Evolutionary conservation across 2,113 vertebrate species (phyloP), one percentile per base, ranked within the genome.

Genomic region (Potamarius usumacintae): DNA sequence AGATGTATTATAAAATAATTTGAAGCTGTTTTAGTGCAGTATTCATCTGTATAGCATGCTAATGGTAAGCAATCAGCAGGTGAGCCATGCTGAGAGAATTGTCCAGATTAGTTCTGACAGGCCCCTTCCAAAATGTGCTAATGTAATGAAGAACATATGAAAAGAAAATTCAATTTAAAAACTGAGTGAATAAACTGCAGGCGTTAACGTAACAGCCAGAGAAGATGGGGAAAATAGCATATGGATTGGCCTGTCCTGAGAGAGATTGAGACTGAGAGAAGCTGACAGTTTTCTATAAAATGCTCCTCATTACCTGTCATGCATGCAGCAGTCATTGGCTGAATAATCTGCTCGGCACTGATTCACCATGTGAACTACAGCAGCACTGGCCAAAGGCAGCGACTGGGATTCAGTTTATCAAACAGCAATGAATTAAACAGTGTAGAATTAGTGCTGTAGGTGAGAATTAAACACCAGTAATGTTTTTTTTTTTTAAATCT

Each of bases 31-130:
- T 22, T 63, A 84, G 79, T 65, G 71, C 18, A 58, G 80, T 50
- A 84, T 87, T 48, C 62, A 89, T 72, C 60, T 77, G 57, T 15
- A 72, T 55, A 86, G 71, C 58, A 67, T 50, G 55, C 20, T 27
- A 77, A 69, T 42, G 74, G 50, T 72, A 85, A 83, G 83, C 76
- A 87, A 87, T 76, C 89, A 89, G 71, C 83, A 85, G 77, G 82
- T 58, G 58, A 85, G 84, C 27, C 20, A 30, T 12, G 9, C 69
- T 48, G 55, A 82, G 52, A 63, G 25, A 52, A 82, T 74, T 18
- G 67, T 85, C 63, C 60, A 22, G 72, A 89, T 87, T 87, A 89
- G 72, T 14, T 18, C 65, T 84, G 86, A 87, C 82, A 87, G 67
- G 22, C 57, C 48, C 42, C 42, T 60, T 83, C 34, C n/a, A 22